These are phyloP conservation scores for Drosophila lacicola DNA, from an alignment of 2,888 invertebrate genomes.

Conservation along the genomic window DNA sequence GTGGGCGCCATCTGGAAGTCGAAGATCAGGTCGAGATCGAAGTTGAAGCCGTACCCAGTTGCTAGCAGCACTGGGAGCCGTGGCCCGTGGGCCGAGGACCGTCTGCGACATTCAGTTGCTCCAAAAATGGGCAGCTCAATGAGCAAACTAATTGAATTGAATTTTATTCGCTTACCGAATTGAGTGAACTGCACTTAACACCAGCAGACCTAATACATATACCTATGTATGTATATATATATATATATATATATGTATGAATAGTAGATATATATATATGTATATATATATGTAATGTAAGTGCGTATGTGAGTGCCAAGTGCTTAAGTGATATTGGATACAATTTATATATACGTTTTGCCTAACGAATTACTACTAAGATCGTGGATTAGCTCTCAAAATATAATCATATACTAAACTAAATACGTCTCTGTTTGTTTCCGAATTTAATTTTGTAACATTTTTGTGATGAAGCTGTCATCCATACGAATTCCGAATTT, in stretches of 20 bases:
- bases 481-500: not conserved
- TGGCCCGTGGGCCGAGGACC: conserved; percentile 41
- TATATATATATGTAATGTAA: not conserved
- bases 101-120: conserved; percentile 50
- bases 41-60: conserved; percentile 54
- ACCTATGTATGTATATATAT: not conserved
- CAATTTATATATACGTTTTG: not conserved
- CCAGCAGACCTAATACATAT: not conserved
- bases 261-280: not conserved
- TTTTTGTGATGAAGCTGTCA: not conserved
- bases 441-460: conserved; percentile 8
- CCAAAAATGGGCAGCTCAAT: conserved; percentile 72
- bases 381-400: not conserved
- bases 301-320: not conserved
- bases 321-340: conserved; percentile 2
- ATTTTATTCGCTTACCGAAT: conserved; percentile 57
- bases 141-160: conserved; percentile 66
- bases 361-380: not conserved
- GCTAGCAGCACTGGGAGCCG: conserved; percentile 7
- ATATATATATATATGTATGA: not conserved
- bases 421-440: not conserved
- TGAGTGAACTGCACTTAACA: conserved; percentile 20
- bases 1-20: conserved; percentile 66
- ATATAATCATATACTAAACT: conserved; percentile 5
- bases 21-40: conserved; percentile 36